These are phyloP conservation scores for Lycia hirtaria DNA, from an alignment of 2,888 invertebrate species.

Conservation along the genomic window DNA sequence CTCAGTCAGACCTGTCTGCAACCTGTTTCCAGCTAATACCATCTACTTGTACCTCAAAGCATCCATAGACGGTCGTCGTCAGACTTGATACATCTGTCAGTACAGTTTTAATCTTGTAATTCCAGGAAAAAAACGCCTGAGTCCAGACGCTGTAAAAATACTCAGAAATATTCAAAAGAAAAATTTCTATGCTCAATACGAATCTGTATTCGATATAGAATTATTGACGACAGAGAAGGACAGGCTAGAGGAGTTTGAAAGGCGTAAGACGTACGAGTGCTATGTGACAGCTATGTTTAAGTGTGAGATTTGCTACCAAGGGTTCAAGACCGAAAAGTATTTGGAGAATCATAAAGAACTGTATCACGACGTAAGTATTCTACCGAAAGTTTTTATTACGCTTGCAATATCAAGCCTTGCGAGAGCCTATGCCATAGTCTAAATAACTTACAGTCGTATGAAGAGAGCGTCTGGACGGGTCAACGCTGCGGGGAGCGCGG, in stretches of 20 bases:
- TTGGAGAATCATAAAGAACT: slow-evolving; percentile 4
- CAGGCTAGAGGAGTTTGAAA: slow-evolving; percentile 1
- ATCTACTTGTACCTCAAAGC: too few species aligned
- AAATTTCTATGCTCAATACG: background rate
- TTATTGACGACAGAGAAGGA: slow-evolving; percentile 7
- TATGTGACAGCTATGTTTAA: background rate
- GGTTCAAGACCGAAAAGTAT: background rate
- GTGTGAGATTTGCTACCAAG: slow-evolving; percentile 8
- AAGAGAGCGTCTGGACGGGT: too few species aligned
- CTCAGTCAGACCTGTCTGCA: too few species aligned
- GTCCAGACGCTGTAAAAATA: background rate
- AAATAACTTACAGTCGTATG: too few species aligned
- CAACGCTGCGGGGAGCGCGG: too few species aligned
- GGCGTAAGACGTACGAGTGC: slow-evolving; percentile 1
- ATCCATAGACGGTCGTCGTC: too few species aligned
- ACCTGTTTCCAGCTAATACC: too few species aligned
- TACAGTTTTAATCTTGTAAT: background rate
- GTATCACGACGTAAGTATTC: slow-evolving; percentile 9
- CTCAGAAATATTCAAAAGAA: background rate
- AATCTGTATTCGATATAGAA: slow-evolving; percentile 2
- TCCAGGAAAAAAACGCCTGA: background rate
- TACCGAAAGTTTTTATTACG: too few species aligned
- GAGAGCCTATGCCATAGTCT: too few species aligned
- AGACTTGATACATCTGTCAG: too few species aligned
- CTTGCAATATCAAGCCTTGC: too few species aligned